phyloP scores from a whole-genome alignment of 2,888 invertebrate genomes.

The Dryobota labecula region DNA sequence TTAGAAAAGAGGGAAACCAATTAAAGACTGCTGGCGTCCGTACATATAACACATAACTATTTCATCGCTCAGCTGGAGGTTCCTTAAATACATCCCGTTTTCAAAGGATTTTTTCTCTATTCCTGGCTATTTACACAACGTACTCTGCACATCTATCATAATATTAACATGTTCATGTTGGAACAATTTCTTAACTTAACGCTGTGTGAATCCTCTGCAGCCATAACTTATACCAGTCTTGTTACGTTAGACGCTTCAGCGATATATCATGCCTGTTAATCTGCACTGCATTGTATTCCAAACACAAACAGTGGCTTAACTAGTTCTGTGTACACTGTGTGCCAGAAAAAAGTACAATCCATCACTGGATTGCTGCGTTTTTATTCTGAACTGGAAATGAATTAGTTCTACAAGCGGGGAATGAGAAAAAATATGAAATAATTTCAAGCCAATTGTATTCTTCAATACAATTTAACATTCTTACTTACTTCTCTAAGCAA shows the following conservation, averaged over 20 bases:
- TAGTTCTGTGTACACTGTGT: slow-evolving; percentile 56
- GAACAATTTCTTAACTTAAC: slow-evolving; percentile 56
- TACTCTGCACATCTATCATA: slow-evolving; percentile 44
- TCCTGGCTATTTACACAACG: slow-evolving; percentile 11
- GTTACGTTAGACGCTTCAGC: slow-evolving; percentile 62
- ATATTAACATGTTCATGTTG: slow-evolving; percentile 57
- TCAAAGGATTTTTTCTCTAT: slow-evolving; percentile 1
- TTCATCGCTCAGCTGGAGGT: neutral
- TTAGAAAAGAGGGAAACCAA: neutral
- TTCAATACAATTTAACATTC: neutral
- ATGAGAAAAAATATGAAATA: slow-evolving; percentile 16
- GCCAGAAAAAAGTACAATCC: slow-evolving; percentile 53
- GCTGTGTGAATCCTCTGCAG: slow-evolving; percentile 37
- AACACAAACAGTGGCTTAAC: slow-evolving; percentile 70
- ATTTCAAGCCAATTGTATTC: slow-evolving; percentile 22
- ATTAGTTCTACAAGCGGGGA: slow-evolving; percentile 36
- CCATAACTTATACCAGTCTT: slow-evolving; percentile 62
- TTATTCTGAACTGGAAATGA: slow-evolving; percentile 37
- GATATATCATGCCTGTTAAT: slow-evolving; percentile 74
- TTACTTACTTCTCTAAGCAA: too few species aligned
- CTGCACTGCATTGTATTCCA: slow-evolving; percentile 68
- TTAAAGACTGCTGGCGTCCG: neutral
- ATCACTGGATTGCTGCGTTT: slow-evolving; percentile 46
- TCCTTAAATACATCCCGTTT: neutral
- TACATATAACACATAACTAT: neutral